Evolutionary conservation across 2,888 invertebrate genomes (phyloP).

Genomic region (Amblyjoppa fuscipennis): DNA sequence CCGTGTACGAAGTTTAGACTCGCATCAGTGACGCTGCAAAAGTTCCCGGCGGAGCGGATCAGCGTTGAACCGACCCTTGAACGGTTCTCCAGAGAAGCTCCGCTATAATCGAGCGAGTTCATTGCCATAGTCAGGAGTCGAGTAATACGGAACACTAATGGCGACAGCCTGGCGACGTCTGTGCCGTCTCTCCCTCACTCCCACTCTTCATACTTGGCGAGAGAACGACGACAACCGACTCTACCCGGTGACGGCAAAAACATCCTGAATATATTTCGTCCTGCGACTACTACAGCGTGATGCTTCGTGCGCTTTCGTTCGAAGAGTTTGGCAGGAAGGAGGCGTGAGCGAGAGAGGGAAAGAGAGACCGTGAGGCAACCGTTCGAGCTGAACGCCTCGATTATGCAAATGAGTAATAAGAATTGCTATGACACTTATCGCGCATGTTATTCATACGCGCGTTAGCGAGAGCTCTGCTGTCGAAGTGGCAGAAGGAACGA

Average conservation of each 20-base stretch:
- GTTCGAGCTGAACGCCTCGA: slow-evolving; percentile 51
- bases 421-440: slow-evolving; percentile 60
- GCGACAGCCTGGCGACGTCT: slow-evolving; percentile 62
- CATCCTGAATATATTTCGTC: slow-evolving; percentile 54
- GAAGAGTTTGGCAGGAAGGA: slow-evolving; percentile 12
- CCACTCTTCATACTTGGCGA: slow-evolving; percentile 19
- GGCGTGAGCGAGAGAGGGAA: background rate
- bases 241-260: slow-evolving; percentile 49
- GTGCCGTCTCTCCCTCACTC: slow-evolving; percentile 10
- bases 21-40: background rate
- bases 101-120: slow-evolving; percentile 36
- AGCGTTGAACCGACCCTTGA: slow-evolving; percentile 15
- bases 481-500: slow-evolving; percentile 25
- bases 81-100: slow-evolving; percentile 41
- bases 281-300: slow-evolving; percentile 2
- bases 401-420: slow-evolving; percentile 61
- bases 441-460: slow-evolving; percentile 57
- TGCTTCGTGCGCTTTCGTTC: slow-evolving; percentile 24
- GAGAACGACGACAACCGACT: slow-evolving; percentile 40
- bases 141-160: slow-evolving; percentile 51
- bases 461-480: background rate
- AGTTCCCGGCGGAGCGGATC: slow-evolving; percentile 7
- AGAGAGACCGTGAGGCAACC: slow-evolving; percentile 8
- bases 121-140: slow-evolving; percentile 40
- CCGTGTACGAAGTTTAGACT: background rate